Evolutionary conservation across 2,113 vertebrate species (phyloP).

Genomic region (Ivindomyrus marchei): DNA sequence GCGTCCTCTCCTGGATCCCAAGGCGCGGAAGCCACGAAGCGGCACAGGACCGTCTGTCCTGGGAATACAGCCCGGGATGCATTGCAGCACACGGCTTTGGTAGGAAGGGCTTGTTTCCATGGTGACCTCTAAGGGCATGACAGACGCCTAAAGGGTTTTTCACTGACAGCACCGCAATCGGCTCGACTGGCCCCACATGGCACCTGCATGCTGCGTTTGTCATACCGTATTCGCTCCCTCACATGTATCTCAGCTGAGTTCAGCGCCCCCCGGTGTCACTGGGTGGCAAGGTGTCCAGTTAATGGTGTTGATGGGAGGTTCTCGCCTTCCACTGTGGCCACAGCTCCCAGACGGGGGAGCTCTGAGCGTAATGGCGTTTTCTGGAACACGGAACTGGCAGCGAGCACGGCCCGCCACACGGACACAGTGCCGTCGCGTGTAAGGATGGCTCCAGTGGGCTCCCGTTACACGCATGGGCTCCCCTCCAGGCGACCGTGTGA

Average conservation of each 20-base stretch:
- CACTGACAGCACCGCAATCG: background rate
- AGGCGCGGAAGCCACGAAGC: background rate
- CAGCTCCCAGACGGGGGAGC: background rate
- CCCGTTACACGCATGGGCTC: background rate
- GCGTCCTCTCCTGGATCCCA: background rate
- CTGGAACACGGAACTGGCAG: background rate
- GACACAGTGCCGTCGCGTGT: background rate
- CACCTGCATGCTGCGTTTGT: background rate
- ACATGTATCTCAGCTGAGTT: background rate
- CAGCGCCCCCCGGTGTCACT: background rate
- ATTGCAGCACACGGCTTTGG: background rate
- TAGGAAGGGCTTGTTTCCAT: slow-evolving; percentile 3
- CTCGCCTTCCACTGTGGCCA: background rate
- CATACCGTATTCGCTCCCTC: background rate
- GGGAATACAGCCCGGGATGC: background rate
- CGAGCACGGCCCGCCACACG: background rate
- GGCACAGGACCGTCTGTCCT: background rate
- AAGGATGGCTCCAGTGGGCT: background rate
- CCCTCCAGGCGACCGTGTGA: background rate
- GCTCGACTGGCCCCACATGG: background rate
- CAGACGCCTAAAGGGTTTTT: too few relatives aligned
- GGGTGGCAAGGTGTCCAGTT: background rate
- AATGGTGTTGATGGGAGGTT: background rate
- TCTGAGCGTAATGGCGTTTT: background rate
- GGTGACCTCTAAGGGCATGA: background rate